phyloP scores from a whole-genome alignment of 2,888 invertebrate species.

The Heliconius hortense region DNA sequence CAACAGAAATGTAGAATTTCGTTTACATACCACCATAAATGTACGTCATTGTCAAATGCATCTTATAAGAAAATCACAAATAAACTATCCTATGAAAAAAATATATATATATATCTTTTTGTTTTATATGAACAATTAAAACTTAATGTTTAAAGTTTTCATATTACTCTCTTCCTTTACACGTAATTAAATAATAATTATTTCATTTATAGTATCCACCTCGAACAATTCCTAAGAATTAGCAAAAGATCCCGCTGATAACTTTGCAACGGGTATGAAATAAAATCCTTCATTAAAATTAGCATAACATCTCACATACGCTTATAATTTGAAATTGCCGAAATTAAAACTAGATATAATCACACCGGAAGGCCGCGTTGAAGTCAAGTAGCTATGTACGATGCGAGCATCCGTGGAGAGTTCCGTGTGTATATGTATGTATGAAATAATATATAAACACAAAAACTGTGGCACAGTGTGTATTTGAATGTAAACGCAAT shows the following conservation, averaged over 20 bases:
- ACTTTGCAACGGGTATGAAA: slow-evolving; percentile 20
- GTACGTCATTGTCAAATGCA: neutral
- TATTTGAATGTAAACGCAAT: neutral
- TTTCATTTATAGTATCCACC: slow-evolving; percentile 17
- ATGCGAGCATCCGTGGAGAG: slow-evolving; percentile 5
- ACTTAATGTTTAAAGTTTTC: neutral
- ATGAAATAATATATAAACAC: too few relatives aligned
- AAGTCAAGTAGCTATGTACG: slow-evolving; percentile 13
- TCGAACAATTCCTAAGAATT: slow-evolving; percentile 19
- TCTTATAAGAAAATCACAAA: neutral
- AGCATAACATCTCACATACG: slow-evolving; percentile 30
- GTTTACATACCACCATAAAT: neutral
- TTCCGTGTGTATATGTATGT: neutral
- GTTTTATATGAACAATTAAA: neutral
- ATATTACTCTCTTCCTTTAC: neutral
- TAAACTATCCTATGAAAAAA: neutral
- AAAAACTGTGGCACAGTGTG: too few relatives aligned
- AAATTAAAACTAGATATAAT: slow-evolving; percentile 42
- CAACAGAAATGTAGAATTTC: neutral
- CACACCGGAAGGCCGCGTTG: slow-evolving; percentile 42
- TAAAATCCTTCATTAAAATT: slow-evolving; percentile 33
- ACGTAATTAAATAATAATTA: slow-evolving; percentile 16
- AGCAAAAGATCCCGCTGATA: slow-evolving; percentile 27
- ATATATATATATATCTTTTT: neutral
- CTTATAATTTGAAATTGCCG: slow-evolving; percentile 38